Evolutionary conservation across 2,113 vertebrate genomes (phyloP), one percentile per base, ranked within the genome.

Genomic region (Cranoglanis bouderius): DNA sequence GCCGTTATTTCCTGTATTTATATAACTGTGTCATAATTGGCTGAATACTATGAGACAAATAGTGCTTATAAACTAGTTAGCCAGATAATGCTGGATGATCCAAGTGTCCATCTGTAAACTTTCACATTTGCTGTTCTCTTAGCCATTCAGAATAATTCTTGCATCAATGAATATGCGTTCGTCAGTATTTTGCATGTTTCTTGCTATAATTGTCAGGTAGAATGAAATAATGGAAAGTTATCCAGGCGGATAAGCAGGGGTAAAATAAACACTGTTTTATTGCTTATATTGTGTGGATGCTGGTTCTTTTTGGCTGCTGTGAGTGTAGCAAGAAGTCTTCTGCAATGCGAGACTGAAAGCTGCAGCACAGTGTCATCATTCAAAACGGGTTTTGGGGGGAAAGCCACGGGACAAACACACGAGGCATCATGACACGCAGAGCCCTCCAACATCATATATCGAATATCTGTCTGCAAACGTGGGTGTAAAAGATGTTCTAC

Each of bases 351-450:
- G 84, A 85, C 46, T 85, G 61, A 70, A 32, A 63, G 46, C 85
- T 87, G 57, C 53, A 63, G 74, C 55, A 61, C 55, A 65, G 80
- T 78, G 55, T 87, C 74, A 61, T 87, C 85, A 87, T 87, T 87
- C 72, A 63, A 87, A 87, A 63, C 29, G 29, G 51, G 85, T 21
- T 59, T 63, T 4, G 72, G 74, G 49, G 46, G 84, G 70, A 55
- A 85, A 74, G 70, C 67, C 84, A 74, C 57, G 67, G 84, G 49
- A 40, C 84, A 85, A 85, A 85, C 84, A 80, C 85, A 24, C 18
- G 13, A 80, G 59, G 55, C 18, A 65, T 46, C 55, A 87, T 70
- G 85, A 80, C 74, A 87, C 51, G 38, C 55, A 32, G 57, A 63
- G 74, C 57, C 46, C 72, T 57, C 85, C 57, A 49, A 63, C 59